A percentile compares a stretch with the other conserved stretches of the same genome.
phyloP scores from a whole-genome alignment of 1,140 invertebrate species.

The Dendrolimus punctatus region DNA sequence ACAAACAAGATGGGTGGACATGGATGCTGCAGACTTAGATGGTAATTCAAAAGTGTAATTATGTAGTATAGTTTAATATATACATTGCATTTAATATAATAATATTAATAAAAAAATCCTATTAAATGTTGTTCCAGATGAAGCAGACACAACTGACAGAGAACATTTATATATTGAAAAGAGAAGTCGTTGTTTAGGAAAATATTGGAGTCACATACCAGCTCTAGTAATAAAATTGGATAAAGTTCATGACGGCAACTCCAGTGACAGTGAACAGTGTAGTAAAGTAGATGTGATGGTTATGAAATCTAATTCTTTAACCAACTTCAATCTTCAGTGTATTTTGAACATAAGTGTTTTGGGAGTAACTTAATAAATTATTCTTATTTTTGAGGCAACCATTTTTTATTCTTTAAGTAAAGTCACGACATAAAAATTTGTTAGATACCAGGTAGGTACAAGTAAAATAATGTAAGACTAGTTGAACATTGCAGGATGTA shows the following conservation, averaged over 20 bases:
- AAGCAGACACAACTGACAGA: constrained; percentile 15
- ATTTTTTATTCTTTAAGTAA: neutral
- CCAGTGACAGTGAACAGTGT: constrained; percentile 8
- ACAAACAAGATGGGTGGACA: constrained; percentile 72
- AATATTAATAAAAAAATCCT: too few relatives aligned
- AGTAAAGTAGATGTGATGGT: constrained; percentile 24
- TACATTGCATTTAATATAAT: constrained; percentile 10
- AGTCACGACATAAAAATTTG: neutral
- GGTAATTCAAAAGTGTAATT: constrained; percentile 27
- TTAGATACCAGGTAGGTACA: neutral
- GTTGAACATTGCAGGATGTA: too few relatives aligned
- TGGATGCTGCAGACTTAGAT: constrained; percentile 43
- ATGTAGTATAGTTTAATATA: neutral
- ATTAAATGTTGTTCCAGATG: constrained; percentile 38
- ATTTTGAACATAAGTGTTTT: constrained; percentile 22
- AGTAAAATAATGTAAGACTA: too few relatives aligned
- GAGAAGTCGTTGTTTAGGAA: constrained; percentile 57
- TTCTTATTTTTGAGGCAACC: neutral
- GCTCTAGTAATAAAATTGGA: constrained; percentile 42
- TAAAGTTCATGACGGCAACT: constrained; percentile 17
- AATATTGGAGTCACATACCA: constrained; percentile 71
- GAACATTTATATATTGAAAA: constrained; percentile 42
- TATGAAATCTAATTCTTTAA: constrained; percentile 19
- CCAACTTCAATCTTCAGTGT: constrained; percentile 21
- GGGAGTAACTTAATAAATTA: constrained; percentile 28